Conservation (phyloP, 1,140 invertebrate genomes). For the Ceratina calcarata region DNA sequence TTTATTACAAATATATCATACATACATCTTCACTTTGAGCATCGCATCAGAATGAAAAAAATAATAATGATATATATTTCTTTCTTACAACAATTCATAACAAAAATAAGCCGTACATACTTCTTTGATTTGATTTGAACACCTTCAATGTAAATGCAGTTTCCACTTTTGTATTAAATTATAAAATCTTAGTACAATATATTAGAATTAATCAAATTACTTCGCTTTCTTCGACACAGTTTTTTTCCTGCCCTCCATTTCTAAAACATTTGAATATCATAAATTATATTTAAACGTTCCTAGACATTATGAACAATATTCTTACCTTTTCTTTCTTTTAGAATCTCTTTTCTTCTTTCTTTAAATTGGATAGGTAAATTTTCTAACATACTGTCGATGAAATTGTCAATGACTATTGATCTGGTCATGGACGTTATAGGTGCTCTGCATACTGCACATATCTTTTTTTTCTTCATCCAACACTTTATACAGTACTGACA, state of each 20-base stretch:
- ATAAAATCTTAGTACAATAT: not conserved
- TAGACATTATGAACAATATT: not conserved
- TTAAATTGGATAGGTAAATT: conserved; percentile 81
- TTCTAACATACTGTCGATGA: conserved; percentile 85
- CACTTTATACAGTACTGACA: conserved; percentile 87
- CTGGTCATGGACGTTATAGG: conserved; percentile 80
- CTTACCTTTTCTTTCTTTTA: conserved; percentile 81
- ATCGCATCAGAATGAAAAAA: no score
- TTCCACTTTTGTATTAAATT: no score
- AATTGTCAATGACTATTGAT: conserved; percentile 82
- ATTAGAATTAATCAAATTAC: not conserved
- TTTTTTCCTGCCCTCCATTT: not conserved
- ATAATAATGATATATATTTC: no score
- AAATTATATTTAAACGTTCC: not conserved
- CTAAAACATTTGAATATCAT: conserved; percentile 29
- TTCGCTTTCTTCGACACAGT: not conserved
- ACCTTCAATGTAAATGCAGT: no score
- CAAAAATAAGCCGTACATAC: conserved; percentile 21
- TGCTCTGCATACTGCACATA: conserved; percentile 87
- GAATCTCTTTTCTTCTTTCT: conserved; percentile 78
- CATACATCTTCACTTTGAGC: no score
- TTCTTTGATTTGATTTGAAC: no score
- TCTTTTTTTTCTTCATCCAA: conserved; percentile 87
- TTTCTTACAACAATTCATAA: not conserved
- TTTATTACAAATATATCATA: no score